Base-by-base conservation (phyloP, 2,113 vertebrate genomes). In the Struthio camelus region DNA sequence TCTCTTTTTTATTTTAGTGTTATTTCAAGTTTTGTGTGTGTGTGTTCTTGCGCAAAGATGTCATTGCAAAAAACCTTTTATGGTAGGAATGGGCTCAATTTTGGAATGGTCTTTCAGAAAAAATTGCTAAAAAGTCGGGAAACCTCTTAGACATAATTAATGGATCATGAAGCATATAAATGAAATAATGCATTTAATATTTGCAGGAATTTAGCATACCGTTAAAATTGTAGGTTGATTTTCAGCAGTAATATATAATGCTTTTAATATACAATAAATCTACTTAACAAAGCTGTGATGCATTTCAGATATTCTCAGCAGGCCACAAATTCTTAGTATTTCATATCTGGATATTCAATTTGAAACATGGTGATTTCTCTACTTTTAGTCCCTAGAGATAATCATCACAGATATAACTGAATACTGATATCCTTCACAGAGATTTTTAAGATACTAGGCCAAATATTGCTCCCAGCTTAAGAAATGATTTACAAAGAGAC, bases 301-400 rank as follows among this genome's bases (percentile, higher is more conserved):
- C 81, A 62, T 86, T 90, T 80, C 38, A 91, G 19, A 90, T 96
- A 77, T 80, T 92, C 42, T 92, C 51, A 95, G 65, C 30, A 94
- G 72, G 76, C 16, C 36, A 50, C 80, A 97, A 89, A 93, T 27
- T 71, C 80, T 77, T 95, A 67, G 19, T 54, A 54, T 85, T 94
- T 95, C 12, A 75, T 24, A 42, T 72, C 70, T 28, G 81, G 42
- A 96, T 93, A 90, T 90, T 58, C 20, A 36, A 27, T 79, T 38
- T 67, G 17, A 67, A 90, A 76, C 54, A 51, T 81, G 23, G 42
- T 90, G 25, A 62, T 30, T 92, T 90, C 67, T 77, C 66, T 46
- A 2, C 61, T 87, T 96, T 93, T 79, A 51, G 93, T 95, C 36
- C 22, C 67, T 56, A 3, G 58, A 87, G 38, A 67, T 89, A 91